Evolutionary conservation across 35 echinoderm and acorn worm species (phyloP), one percentile per base, ranked within the genome.

Genomic region (Ophiothrix spiculata): DNA sequence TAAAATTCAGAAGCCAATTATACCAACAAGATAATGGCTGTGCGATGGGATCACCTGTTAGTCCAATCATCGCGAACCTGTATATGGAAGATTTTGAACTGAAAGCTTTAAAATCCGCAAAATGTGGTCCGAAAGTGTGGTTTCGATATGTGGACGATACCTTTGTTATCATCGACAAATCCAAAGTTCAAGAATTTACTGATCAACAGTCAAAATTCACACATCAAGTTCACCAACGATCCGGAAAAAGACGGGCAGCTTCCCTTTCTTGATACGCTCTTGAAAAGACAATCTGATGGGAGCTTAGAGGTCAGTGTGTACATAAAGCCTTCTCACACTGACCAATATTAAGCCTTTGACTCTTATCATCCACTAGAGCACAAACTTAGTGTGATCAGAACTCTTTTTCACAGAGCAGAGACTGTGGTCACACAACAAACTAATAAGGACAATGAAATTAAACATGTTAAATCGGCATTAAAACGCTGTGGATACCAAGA

Each of bases 321-420:
- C 23, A 41, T 38, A 35, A 81, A 81, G 31, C 11, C 31, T 0
- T 37, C 56, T 6, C 86, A 88, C 56, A 88, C 54, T 8, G 35
- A 81, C 42, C 86, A 80, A 81, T 88, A 88, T 40, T 74, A 69
- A 31, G 78, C 39, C 28, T 80, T 88, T 36, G 54, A 63, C 25
- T 80, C 86, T 13, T 46, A 81, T 56, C 77, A 88, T 39, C 78
- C 31, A 32, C 41, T 88, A 69, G 31, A 88, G 31, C 86, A 88
- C 39, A 81, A 88, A 34, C 77, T 80, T 25, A 40, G 76, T 64
- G 86, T 88, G 19, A 60, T 81, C 8, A 42, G 75, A 28, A 88
- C 78, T 31, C 35, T 80, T 4, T 74, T 81, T 33, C 76, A 88
- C 21, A 41, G 77, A 60, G 60, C 16, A 6, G 19, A 81, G 4